Evolutionary conservation across 2,797 vertebrate species (phyloP), one percentile per base, ranked within the genome.

Genomic region (Nasua narica): DNA sequence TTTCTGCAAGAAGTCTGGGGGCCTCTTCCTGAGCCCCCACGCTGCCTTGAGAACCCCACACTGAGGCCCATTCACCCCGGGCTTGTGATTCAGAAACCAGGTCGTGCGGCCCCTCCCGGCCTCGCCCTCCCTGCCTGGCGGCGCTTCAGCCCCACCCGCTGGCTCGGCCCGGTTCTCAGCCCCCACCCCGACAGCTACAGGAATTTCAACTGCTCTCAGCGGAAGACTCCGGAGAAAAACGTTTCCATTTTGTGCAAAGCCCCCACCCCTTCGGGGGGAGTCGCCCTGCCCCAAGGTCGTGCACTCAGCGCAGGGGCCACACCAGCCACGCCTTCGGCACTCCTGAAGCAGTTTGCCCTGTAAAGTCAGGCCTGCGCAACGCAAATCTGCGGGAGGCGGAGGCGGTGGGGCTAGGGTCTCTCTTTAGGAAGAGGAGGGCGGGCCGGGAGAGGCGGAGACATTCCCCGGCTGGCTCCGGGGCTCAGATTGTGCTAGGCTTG

Each of bases 201-300:
- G 88, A 94, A 95, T 83, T 81, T 43, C 86, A 96, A 87, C 54
- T 65, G 84, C 90, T 91, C 88, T 69, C 77, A 46, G 1, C 3
- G 35, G 96, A 92, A 90, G 90, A 88, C 95, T 94, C 74, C 88
- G 83, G 94, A 91, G 87, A 89, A 91, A 83, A 79, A 65, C 15
- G 84, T 93, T 96, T 74, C 90, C 84, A 62, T 27, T 14, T 58
- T 32, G n/a, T 27, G 87, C 37, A 72, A 67, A 56, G 69, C 56
- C 56, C 23, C 21, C 56, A 25, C 56, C 23, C 25, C 56, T 4
- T 25, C 11, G 1, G 48, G 32, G 32, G 67, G 74, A 21, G 43
- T 1, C 7, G 11, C 83, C 50, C 91, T n/a, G 2, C 95, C 96
- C 72, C 0, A 2, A 0, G 15, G 95, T 62, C 90, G 18, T 7